These are phyloP conservation scores for Macrobrachium nipponense DNA, from an alignment of 1,140 invertebrate genomes.

Conservation along the genomic window DNA sequence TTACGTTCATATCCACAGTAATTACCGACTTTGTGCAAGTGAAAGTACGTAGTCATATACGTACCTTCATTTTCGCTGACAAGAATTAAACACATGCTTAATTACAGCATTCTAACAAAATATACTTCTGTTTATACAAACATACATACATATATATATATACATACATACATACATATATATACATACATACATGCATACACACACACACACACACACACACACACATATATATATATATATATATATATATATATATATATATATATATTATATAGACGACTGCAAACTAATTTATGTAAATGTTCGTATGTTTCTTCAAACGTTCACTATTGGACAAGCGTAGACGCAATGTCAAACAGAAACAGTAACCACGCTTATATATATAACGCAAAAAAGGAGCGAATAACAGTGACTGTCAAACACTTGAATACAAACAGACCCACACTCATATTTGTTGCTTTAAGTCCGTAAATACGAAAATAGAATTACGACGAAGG, in stretches of 20 bases:
- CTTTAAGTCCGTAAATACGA: too few relatives aligned
- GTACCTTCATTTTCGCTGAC: not conserved
- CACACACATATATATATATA: slow-evolving; percentile 21
- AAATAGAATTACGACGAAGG: too few relatives aligned
- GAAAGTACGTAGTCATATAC: not conserved
- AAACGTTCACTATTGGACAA: not conserved
- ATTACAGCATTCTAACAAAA: not conserved
- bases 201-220: too few relatives aligned
- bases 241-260: slow-evolving; percentile 8
- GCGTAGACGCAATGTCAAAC: not conserved
- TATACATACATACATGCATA: slow-evolving; percentile 10
- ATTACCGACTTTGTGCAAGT: too few relatives aligned
- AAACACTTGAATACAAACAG: too few relatives aligned
- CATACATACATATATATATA: not conserved
- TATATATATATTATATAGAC: not conserved
- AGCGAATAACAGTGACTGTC: too few relatives aligned
- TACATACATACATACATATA: slow-evolving; percentile 10
- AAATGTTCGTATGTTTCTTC: not conserved
- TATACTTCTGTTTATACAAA: not conserved
- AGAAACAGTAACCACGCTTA: not conserved
- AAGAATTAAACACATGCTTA: not conserved
- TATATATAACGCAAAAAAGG: not conserved
- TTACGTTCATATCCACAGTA: not conserved
- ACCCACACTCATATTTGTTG: too few relatives aligned
- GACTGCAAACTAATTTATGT: not conserved